Evolutionary conservation across 1,140 invertebrate genomes (phyloP).

Genomic region (Aphelenchoides besseyi): DNA sequence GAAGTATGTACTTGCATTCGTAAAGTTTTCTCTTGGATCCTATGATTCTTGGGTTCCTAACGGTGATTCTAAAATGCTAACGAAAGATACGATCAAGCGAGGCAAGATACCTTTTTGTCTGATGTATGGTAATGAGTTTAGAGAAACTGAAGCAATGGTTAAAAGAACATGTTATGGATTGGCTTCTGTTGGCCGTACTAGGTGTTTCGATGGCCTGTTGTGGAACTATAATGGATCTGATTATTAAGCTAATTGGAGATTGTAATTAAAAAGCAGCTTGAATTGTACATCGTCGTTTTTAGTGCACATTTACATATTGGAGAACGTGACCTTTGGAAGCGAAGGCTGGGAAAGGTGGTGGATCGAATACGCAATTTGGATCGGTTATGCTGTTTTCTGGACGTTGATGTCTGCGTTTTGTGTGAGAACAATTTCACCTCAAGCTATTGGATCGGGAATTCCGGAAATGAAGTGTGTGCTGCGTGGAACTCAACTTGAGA

Average conservation of each 20-base stretch:
- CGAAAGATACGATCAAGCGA: too few species aligned
- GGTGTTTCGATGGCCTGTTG: background rate
- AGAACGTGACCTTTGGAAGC: background rate
- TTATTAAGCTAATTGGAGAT: background rate
- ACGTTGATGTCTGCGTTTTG: background rate
- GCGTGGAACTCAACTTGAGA: constrained; percentile 88
- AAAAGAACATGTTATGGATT: background rate
- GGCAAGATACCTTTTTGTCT: too few species aligned
- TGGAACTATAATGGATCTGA: background rate
- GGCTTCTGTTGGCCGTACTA: background rate
- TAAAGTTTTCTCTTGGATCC: too few species aligned
- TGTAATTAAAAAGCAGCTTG: background rate
- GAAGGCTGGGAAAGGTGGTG: background rate
- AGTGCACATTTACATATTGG: constrained; percentile 11
- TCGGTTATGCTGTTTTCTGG: background rate
- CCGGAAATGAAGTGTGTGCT: constrained; percentile 98
- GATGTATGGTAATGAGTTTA: too few species aligned
- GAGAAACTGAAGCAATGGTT: background rate
- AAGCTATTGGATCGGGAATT: constrained; percentile 77
- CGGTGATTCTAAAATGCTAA: too few species aligned
- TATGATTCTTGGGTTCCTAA: too few species aligned
- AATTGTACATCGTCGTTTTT: background rate
- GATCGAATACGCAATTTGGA: background rate
- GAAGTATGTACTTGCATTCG: too few species aligned
- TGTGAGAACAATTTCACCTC: constrained; percentile 51